Evolutionary conservation across 2,888 invertebrate species (phyloP).

Genomic region (Tipula vernalis): DNA sequence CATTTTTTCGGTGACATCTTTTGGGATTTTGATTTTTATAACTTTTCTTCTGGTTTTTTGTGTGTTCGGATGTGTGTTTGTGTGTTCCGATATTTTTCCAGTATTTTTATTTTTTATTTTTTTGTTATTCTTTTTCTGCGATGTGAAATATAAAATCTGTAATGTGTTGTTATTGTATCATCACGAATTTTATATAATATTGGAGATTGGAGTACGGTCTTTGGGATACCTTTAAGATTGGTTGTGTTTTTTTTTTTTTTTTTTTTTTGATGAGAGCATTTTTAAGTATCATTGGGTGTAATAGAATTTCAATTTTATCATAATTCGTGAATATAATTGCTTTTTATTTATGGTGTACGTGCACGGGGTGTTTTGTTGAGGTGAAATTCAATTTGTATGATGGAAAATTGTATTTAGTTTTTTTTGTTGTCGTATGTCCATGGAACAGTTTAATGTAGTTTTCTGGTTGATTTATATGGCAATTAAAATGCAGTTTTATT

Average conservation of each 20-base stretch:
- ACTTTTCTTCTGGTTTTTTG: not conserved
- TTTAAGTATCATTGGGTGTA: not conserved
- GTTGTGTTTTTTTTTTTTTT: not conserved
- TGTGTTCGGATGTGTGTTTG: not conserved
- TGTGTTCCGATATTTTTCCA: not conserved
- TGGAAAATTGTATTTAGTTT: not conserved
- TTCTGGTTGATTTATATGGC: not conserved
- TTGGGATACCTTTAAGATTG: not conserved
- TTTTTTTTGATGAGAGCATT: not conserved
- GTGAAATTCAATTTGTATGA: not conserved
- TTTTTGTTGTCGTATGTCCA: not conserved
- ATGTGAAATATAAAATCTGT: not conserved
- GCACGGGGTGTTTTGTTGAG: not conserved
- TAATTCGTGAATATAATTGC: not conserved
- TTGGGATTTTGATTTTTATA: conserved; percentile 4
- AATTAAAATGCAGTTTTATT: not conserved
- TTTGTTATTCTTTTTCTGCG: not conserved
- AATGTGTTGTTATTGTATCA: not conserved
- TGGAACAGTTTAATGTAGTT: not conserved
- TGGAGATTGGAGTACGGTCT: not conserved
- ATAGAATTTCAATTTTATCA: conserved; percentile 4
- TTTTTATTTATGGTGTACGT: not conserved
- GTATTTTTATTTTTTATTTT: too few species aligned
- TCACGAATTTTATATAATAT: not conserved
- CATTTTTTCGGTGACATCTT: not conserved